These are phyloP conservation scores for Podargus strigoides DNA, from an alignment of 2,797 vertebrate species.

Conservation along the genomic window DNA sequence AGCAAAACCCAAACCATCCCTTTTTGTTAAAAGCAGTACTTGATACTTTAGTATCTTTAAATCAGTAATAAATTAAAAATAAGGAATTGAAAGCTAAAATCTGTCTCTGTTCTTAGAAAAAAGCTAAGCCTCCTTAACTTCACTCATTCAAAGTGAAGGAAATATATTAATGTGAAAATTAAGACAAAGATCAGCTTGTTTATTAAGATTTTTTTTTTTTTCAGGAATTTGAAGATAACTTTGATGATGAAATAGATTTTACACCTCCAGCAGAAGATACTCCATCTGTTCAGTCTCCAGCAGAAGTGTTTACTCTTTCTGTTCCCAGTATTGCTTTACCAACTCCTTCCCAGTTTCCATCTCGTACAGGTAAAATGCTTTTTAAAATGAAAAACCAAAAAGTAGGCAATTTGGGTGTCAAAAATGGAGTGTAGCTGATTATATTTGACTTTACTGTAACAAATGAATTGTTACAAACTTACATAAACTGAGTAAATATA, in stretches of 20 bases:
- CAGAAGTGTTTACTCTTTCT: slow-evolving; percentile 95
- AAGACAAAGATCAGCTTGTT: neutral
- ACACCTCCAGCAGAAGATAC: slow-evolving; percentile 97
- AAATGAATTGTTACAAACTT: neutral
- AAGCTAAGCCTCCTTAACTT: neutral
- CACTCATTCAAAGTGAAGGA: neutral
- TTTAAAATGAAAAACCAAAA: neutral
- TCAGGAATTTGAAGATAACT: slow-evolving; percentile 97
- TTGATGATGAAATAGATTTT: slow-evolving; percentile 97
- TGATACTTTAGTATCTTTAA: neutral
- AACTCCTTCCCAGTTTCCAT: slow-evolving; percentile 87
- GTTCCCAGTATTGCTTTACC: slow-evolving; percentile 88
- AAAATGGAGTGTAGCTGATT: neutral
- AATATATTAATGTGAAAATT: neutral
- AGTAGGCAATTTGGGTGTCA: neutral
- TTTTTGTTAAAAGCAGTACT: neutral
- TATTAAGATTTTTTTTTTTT: neutral
- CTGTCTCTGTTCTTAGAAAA: neutral
- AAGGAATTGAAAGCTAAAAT: neutral
- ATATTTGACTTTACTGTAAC: neutral
- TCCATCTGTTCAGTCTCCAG: slow-evolving; percentile 91
- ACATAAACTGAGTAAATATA: neutral
- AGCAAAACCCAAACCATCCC: neutral
- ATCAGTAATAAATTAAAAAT: neutral
- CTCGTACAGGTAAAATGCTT: slow-evolving; percentile 71